phyloP scores from a whole-genome alignment of 2,797 vertebrate species.

The Pteropus rufus region DNA sequence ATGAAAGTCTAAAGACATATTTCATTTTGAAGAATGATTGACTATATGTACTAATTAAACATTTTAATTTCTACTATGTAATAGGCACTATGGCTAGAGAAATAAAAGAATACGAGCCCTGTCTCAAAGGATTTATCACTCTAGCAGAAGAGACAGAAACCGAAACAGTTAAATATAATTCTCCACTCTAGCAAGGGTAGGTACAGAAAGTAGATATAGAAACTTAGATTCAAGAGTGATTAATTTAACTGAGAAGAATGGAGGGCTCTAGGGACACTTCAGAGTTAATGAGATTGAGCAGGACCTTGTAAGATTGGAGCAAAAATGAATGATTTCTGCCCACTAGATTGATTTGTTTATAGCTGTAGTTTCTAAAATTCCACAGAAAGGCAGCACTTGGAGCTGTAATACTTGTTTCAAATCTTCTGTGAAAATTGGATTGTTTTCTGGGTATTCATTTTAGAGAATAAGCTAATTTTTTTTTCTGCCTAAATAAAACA shows the following conservation, averaged over 20 bases:
- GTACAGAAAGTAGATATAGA: background rate
- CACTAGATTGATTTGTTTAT: background rate
- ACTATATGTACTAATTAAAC: background rate
- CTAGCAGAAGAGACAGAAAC: background rate
- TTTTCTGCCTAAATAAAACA: background rate
- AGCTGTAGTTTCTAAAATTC: background rate
- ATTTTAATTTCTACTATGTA: background rate
- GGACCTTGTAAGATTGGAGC: background rate
- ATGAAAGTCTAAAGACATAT: background rate
- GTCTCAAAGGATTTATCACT: background rate
- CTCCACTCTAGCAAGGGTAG: background rate
- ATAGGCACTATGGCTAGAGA: background rate
- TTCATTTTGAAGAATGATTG: background rate
- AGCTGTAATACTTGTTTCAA: conserved; percentile 9
- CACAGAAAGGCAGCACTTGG: background rate
- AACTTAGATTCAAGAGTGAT: background rate
- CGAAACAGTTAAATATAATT: background rate
- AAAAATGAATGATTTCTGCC: conserved; percentile 5
- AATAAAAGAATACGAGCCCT: background rate
- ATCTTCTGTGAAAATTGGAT: background rate
- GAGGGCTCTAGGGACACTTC: background rate
- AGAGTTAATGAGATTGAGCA: conserved; percentile 11
- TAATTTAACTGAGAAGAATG: conserved; percentile 28
- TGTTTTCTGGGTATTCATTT: conserved; percentile 1
- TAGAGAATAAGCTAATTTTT: conserved; percentile 1